These are phyloP conservation scores for Antigone vipio DNA, from an alignment of 2,113 vertebrate species.

Conservation along the genomic window DNA sequence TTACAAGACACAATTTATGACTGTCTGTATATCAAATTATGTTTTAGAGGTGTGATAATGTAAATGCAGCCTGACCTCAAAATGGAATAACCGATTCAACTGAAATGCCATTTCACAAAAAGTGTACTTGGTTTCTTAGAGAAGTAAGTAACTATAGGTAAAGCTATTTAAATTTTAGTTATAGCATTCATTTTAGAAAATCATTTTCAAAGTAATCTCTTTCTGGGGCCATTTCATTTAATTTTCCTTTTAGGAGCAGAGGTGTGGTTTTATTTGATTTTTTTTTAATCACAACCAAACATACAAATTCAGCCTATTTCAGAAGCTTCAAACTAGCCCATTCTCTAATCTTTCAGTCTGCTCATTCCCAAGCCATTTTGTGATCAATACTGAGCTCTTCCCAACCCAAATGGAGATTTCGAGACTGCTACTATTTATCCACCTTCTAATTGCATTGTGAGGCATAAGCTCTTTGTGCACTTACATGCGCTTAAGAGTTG, in stretches of 20 bases:
- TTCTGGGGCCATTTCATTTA: neutral
- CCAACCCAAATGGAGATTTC: neutral
- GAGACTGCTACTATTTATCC: neutral
- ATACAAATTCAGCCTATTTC: neutral
- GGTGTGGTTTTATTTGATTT: neutral
- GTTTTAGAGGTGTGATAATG: slow-evolving; percentile 24
- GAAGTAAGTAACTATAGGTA: neutral
- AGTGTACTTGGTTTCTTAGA: neutral
- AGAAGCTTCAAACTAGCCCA: neutral
- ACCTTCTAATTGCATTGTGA: neutral
- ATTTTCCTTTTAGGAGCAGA: neutral
- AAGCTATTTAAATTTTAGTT: neutral
- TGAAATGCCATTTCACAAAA: neutral
- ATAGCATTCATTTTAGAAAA: neutral
- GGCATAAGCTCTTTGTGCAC: neutral
- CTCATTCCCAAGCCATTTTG: neutral
- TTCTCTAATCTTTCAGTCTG: neutral
- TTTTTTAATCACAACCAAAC: neutral
- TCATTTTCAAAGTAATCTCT: neutral
- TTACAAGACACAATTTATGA: slow-evolving; percentile 36
- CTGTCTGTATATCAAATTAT: slow-evolving; percentile 15
- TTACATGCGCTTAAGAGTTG: neutral
- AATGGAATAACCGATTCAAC: neutral
- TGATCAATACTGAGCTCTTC: neutral
- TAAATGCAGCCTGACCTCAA: slow-evolving; percentile 46